Evolutionary conservation across 2,888 invertebrate genomes (phyloP), one percentile per base, ranked within the genome.

Genomic region (Brenthis daphne): DNA sequence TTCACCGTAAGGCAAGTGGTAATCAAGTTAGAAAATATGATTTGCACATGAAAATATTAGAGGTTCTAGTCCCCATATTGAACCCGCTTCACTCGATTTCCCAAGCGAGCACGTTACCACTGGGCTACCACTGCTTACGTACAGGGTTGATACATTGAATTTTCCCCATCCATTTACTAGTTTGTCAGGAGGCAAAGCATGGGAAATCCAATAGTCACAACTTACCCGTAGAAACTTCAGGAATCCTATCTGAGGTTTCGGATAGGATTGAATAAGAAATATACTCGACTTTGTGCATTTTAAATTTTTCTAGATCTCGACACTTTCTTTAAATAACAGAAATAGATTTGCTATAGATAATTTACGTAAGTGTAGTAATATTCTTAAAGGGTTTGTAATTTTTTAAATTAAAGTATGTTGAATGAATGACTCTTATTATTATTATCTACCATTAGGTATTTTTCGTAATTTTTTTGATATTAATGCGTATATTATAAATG

Each of bases 111-210:
- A 5, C 29, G 29, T 4, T 29, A 5, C 29, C 29, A 29, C 3
- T 4, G 29, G 29, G 3, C 3, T 29, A 29, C 14, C 6, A 6
- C 58, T 20, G 58, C n/a, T 14, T 58, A 48, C 51, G 1, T 14
- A 48, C 48, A 48, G 29, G 29, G 24, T 51, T 64, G 48, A 57
- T 54, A 64, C 58, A 68, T 68, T 47, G 51, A 51, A 68, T 68
- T 64, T 68, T 29, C 43, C 14, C 33, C 55, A 64, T 55, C 47
- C 65, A 69, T 73, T 74, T 69, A 68, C 63, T 48, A 63, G 70
- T 73, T 65, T 68, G 71, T 72, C 74, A 73, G 54, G 71, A 74
- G 72, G 65, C 70, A 69, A 72, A 75, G 67, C 73, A 73, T 67
- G 47, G 71, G 65, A 74, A 76, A 77, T 76, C 72, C 70, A 75